A percentile compares a stretch with the other conserved stretches of the same genome.
Evolutionary conservation across 30 jellyfish, hydroid and myxozoan species (phyloP).

Genomic region (Aurelia sp.): DNA sequence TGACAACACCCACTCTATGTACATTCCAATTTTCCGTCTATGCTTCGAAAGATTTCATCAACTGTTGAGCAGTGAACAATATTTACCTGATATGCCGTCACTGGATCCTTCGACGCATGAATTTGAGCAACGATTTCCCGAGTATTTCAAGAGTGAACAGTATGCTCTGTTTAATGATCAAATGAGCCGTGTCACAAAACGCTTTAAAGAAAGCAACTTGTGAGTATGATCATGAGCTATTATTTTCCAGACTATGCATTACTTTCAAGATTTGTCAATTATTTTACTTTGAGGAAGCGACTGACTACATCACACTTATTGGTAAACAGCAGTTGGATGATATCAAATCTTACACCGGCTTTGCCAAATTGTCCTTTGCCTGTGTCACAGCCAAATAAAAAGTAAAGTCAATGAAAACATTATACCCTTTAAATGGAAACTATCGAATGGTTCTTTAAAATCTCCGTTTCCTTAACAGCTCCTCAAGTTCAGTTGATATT

Average conservation of each 20-base stretch:
- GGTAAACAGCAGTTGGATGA: too few species aligned
- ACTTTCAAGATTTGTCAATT: too few species aligned
- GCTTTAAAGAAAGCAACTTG: conserved; percentile 55
- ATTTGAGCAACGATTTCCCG: conserved; percentile 67
- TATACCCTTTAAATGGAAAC: too few species aligned
- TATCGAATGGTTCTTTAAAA: background rate
- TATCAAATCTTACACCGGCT: too few species aligned
- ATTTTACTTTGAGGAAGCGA: too few species aligned
- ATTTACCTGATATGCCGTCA: conserved; percentile 70
- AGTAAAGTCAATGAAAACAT: background rate
- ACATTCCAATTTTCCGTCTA: conserved; percentile 59
- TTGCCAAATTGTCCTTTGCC: background rate
- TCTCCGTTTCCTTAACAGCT: conserved; percentile 11
- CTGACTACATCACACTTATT: too few species aligned
- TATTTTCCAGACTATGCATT: background rate
- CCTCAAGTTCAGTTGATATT: conserved; percentile 57
- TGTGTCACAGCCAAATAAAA: background rate
- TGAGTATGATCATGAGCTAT: conserved; percentile 10
- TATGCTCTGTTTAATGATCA: conserved; percentile 49
- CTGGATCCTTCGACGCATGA: conserved; percentile 59
- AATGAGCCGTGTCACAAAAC: conserved; percentile 41
- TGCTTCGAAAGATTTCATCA: conserved; percentile 77
- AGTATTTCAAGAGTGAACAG: conserved; percentile 62
- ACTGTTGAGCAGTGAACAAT: conserved; percentile 33
- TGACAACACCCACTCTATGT: conserved; percentile 46